Conservation (phyloP, 2,797 vertebrate genomes). For the Gallinago solitaria region DNA sequence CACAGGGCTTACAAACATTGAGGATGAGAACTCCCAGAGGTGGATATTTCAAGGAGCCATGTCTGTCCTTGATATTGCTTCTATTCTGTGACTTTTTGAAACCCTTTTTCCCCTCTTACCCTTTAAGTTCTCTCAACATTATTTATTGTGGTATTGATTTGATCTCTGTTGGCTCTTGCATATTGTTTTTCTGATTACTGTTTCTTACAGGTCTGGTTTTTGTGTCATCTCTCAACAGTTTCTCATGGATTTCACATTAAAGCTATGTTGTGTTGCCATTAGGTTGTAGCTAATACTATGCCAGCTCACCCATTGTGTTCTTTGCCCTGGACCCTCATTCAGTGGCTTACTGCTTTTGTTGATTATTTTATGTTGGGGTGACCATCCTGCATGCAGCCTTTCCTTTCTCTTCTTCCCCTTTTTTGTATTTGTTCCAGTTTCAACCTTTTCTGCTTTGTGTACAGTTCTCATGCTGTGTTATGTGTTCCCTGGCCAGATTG, state of each 20-base stretch:
- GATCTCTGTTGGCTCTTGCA: background rate
- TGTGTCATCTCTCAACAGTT: background rate
- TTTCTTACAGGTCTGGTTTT: background rate
- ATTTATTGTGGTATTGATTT: background rate
- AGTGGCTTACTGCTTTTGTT: background rate
- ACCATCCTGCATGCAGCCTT: background rate
- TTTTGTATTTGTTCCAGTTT: background rate
- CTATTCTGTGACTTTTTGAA: background rate
- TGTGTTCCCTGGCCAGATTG: background rate
- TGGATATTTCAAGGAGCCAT: constrained; percentile 42
- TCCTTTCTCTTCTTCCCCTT: background rate
- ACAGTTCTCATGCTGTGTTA: background rate
- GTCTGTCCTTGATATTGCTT: background rate
- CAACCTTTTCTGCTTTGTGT: background rate
- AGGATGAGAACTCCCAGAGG: constrained; percentile 94
- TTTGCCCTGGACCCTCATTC: background rate
- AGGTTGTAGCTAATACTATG: fast-evolving
- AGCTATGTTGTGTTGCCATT: background rate
- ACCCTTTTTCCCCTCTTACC: background rate
- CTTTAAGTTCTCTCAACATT: background rate
- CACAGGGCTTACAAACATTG: constrained; percentile 93
- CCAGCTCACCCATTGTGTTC: background rate
- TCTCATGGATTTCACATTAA: background rate
- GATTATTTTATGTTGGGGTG: background rate
- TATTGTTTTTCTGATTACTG: background rate